Evolutionary conservation across 1,140 invertebrate species (phyloP).

Genomic region (Philotrypesis tridentata): DNA sequence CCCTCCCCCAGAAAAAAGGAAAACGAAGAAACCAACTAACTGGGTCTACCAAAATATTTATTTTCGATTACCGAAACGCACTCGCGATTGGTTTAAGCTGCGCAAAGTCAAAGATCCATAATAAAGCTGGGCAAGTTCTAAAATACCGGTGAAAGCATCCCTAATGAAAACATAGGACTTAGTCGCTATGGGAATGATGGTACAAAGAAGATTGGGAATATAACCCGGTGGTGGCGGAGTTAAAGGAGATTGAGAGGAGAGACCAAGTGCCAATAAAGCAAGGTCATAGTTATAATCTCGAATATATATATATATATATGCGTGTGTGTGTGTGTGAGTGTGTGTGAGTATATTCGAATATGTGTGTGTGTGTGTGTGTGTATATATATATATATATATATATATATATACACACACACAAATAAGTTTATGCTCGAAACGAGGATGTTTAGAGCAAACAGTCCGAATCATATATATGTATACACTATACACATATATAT

Average conservation of each 20-base stretch:
- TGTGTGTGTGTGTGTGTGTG: too few relatives aligned
- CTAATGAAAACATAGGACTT: neutral
- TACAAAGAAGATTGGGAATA: neutral
- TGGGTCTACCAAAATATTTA: neutral
- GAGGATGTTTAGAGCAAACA: neutral
- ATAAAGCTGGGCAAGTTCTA: neutral
- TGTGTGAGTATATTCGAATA: too few relatives aligned
- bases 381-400: too few relatives aligned
- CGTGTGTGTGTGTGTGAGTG: too few relatives aligned
- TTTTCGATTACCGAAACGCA: neutral
- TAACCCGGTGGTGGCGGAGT: neutral
- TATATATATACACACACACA: too few relatives aligned
- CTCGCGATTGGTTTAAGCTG: neutral
- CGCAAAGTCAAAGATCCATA: neutral
- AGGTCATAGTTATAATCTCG: neutral
- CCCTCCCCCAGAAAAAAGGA: too few relatives aligned
- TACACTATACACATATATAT: neutral
- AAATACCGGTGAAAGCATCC: neutral
- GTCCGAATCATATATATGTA: neutral
- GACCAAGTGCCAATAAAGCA: neutral
- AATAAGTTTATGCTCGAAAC: neutral
- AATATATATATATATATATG: too few relatives aligned
- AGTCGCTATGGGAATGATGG: neutral
- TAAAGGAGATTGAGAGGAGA: neutral
- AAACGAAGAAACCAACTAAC: neutral